Evolutionary conservation across 1,140 invertebrate genomes (phyloP).

Genomic region (Pollicipes pollicipes): DNA sequence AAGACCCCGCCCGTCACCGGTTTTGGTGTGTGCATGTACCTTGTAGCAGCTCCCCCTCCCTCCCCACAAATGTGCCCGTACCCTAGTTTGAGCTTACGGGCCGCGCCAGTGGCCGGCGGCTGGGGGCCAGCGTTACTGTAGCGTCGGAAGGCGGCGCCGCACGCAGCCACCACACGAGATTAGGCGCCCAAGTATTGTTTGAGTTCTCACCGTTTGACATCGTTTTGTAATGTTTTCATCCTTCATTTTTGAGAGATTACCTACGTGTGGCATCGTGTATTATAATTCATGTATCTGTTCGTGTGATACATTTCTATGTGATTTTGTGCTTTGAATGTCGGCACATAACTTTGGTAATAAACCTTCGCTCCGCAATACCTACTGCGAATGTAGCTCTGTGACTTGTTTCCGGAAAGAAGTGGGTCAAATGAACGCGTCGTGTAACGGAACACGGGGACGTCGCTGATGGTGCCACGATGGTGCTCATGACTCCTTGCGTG

Average conservation of each 20-base stretch:
- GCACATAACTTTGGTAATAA: slow-evolving; percentile 2
- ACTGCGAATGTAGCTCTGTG: too few relatives aligned
- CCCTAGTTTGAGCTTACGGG: neutral
- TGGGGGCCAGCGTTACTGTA: neutral
- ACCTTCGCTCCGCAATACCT: neutral
- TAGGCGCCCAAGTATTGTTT: neutral
- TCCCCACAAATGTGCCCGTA: neutral
- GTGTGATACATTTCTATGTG: slow-evolving; percentile 2
- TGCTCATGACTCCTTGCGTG: too few relatives aligned
- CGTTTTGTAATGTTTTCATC: slow-evolving; percentile 2
- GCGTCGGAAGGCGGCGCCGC: too few relatives aligned
- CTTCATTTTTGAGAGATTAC: slow-evolving; percentile 1
- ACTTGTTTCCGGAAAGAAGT: too few relatives aligned
- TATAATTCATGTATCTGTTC: neutral
- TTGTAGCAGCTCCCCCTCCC: neutral
- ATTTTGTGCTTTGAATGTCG: slow-evolving; percentile 2
- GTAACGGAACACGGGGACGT: too few relatives aligned
- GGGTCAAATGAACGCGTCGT: too few relatives aligned
- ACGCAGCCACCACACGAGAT: neutral
- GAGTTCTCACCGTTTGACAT: neutral
- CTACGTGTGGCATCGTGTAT: slow-evolving; percentile 1
- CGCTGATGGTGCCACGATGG: too few relatives aligned
- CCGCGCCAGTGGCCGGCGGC: too few relatives aligned
- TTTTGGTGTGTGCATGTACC: neutral
- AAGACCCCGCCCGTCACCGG: neutral